phyloP scores from a whole-genome alignment of 2,797 vertebrate genomes.

The Cirrhinus mrigala region DNA sequence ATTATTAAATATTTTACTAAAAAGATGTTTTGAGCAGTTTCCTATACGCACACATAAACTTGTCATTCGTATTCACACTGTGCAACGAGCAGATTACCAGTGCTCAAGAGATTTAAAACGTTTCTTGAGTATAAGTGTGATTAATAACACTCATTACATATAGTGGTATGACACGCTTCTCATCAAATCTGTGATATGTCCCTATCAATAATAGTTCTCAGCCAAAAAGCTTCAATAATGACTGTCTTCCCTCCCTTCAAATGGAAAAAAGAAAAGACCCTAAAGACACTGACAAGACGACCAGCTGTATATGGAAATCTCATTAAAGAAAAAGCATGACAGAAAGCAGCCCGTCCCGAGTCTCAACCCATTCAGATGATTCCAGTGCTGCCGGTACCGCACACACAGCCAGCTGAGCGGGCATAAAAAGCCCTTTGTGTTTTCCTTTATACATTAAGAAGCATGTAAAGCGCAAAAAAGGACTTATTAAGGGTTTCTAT shows the following conservation, averaged over 20 bases:
- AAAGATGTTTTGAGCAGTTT: neutral
- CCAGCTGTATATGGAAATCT: slow-evolving; percentile 63
- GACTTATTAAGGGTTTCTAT: slow-evolving; percentile 70
- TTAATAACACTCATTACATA: slow-evolving; percentile 71
- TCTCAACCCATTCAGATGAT: slow-evolving; percentile 66
- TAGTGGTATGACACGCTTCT: slow-evolving; percentile 52
- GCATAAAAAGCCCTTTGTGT: slow-evolving; percentile 68
- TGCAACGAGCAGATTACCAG: slow-evolving; percentile 60
- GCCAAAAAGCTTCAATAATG: slow-evolving; percentile 8
- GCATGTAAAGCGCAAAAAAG: slow-evolving; percentile 69
- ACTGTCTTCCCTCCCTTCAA: neutral
- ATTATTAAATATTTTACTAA: neutral
- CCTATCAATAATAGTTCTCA: slow-evolving; percentile 16
- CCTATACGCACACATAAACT: neutral
- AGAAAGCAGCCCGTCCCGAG: slow-evolving; percentile 63
- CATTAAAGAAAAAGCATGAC: slow-evolving; percentile 67
- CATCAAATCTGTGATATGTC: slow-evolving; percentile 56
- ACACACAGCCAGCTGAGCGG: slow-evolving; percentile 65
- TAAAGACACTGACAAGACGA: slow-evolving; percentile 34
- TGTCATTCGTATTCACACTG: neutral
- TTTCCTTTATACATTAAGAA: slow-evolving; percentile 67
- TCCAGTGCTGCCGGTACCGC: slow-evolving; percentile 54
- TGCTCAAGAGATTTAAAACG: slow-evolving; percentile 69
- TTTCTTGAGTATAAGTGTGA: slow-evolving; percentile 70
- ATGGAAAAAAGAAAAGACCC: slow-evolving; percentile 41